Evolutionary conservation across 2,113 vertebrate genomes (phyloP).

Genomic region (Dascyllus trimaculatus): DNA sequence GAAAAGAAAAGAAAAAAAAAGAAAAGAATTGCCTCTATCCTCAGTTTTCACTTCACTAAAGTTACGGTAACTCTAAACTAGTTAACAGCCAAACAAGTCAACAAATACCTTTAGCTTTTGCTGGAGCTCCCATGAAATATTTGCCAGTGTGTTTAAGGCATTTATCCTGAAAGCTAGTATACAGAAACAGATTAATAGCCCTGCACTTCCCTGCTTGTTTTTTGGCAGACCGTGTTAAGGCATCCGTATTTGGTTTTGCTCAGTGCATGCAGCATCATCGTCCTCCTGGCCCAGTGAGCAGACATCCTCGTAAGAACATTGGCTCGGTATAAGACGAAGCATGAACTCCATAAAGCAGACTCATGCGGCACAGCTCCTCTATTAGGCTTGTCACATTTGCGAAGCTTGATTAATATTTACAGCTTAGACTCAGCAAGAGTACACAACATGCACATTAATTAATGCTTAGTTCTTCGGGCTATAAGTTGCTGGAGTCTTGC

Average conservation of each 20-base stretch:
- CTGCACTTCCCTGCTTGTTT: no score
- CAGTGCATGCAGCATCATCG: conserved; percentile 23
- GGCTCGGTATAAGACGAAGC: conserved; percentile 42
- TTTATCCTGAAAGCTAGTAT: no score
- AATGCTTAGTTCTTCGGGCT: conserved; percentile 77
- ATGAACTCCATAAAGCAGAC: conserved; percentile 62
- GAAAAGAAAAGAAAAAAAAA: no score
- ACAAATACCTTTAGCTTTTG: no score
- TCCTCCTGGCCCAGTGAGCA: conserved; percentile 75
- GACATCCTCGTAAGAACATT: conserved; percentile 61
- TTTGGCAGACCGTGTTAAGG: no score
- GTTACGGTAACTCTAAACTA: background rate
- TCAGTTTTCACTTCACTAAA: background rate
- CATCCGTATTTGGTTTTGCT: no score
- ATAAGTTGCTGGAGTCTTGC: conserved; percentile 67
- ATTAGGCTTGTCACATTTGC: conserved; percentile 73
- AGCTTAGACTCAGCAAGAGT: conserved; percentile 71
- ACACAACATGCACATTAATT: conserved; percentile 83
- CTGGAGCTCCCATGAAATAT: no score
- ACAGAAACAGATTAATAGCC: no score
- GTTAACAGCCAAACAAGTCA: no score
- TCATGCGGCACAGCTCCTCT: conserved; percentile 59
- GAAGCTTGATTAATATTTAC: conserved; percentile 84
- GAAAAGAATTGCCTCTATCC: no score
- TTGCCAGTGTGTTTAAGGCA: no score